Evolutionary conservation across 2,113 vertebrate species (phyloP), one percentile per base, ranked within the genome.

Genomic region (Seriola rivoliana): DNA sequence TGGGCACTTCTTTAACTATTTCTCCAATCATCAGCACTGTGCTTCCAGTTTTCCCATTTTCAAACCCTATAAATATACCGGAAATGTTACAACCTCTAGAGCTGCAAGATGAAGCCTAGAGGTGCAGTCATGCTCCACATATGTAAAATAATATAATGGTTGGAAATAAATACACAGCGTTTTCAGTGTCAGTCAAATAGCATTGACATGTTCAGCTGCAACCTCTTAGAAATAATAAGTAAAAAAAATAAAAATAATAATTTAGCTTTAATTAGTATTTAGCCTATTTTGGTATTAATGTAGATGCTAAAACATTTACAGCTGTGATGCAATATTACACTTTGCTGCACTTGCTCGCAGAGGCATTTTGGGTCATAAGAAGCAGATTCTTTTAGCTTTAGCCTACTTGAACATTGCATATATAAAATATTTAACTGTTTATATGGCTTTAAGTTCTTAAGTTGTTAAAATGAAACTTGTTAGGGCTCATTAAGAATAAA

Each of bases 301-400:
- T 38, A 21, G 9, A 71, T 40, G n/a, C 46, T 64, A 29, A 81
- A 79, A 44, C 21, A 78, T 71, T 65, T 38, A 4, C 23, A 66
- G 48, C 0, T 48, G 7, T 80, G 14, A 67, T 80, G 34, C 0
- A 50, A 40, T 32, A 40, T 36, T 17, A 69, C 48, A 52, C 23
- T 23, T 23, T 23, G 23, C 23, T 23, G 23, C 23, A 23, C 40
- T 14, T 17, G 2, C 29, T 57, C 5, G 12, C 23, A 29, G 10
- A 57, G 32, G 9, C 52, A 63, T 36, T 50, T 25, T 25, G 32
- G 19, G 7, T 50, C n/a, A 60, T n/a, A 48, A 63, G 1, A 36
- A 38, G n/a, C 16, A 8, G 3, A 21, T 38, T 74, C 58, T 46
- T 7, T 52, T 57, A 55, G 19, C 4, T 4, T 48, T 32, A 38